A percentile compares a stretch with the other conserved stretches of the same genome.
These are phyloP conservation scores for Colostygia pectinataria DNA, from an alignment of 2,888 invertebrate genomes.

Conservation along the genomic window DNA sequence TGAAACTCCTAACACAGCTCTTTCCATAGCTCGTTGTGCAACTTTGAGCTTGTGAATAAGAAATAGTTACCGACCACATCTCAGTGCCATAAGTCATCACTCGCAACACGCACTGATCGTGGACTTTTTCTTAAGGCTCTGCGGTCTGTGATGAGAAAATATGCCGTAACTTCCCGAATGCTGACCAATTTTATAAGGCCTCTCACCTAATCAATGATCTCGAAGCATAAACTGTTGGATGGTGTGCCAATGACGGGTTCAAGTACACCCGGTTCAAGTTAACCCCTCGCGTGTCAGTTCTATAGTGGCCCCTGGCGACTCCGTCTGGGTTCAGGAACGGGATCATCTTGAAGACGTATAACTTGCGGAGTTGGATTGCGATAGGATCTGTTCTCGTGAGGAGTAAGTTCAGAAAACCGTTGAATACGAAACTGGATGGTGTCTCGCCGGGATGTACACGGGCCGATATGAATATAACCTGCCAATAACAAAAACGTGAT, in stretches of 20 bases:
- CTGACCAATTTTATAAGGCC: no score
- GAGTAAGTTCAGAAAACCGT: constrained; percentile 92
- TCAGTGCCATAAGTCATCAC: no score
- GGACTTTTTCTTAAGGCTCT: no score
- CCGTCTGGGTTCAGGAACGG: constrained; percentile 97
- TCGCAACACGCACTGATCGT: no score
- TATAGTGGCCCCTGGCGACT: constrained; percentile 92
- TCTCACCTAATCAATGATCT: constrained; percentile 87
- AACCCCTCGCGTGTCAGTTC: constrained; percentile 93
- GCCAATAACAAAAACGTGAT: no score
- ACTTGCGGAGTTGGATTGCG: constrained; percentile 87
- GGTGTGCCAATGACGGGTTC: constrained; percentile 87
- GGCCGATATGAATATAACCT: constrained; percentile 93
- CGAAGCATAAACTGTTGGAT: constrained; percentile 94
- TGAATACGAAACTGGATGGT: constrained; percentile 94
- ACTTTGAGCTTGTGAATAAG: no score
- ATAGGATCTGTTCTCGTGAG: constrained; percentile 89
- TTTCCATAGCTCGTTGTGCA: no score
- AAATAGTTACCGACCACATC: no score
- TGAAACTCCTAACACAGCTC: no score
- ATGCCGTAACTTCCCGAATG: no score
- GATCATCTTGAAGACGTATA: constrained; percentile 94
- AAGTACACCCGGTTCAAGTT: constrained; percentile 94
- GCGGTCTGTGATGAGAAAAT: no score
- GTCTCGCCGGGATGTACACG: constrained; percentile 97